phyloP scores from a whole-genome alignment of 2,888 invertebrate genomes.

The Drosophila nigricruria region DNA sequence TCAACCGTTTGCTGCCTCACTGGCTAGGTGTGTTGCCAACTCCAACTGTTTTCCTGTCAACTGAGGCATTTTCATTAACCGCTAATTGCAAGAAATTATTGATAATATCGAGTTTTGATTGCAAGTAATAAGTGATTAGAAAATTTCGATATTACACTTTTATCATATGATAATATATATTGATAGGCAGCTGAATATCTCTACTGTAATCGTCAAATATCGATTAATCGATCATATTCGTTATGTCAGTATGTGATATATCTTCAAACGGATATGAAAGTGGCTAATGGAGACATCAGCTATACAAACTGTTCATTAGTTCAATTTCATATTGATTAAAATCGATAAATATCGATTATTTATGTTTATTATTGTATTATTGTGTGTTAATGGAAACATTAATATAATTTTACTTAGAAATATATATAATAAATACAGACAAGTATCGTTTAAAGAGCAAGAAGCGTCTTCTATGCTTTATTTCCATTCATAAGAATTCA shows the following conservation, averaged over 20 bases:
- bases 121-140: not conserved
- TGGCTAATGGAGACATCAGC: not conserved
- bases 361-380: not conserved
- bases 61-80: slow-evolving; percentile 1
- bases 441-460: not conserved
- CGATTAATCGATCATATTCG: not conserved
- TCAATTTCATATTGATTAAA: not conserved
- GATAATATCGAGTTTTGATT: not conserved
- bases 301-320: not conserved
- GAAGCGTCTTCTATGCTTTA: no score
- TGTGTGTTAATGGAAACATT: not conserved
- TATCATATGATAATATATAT: not conserved
- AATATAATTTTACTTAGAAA: not conserved
- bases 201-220: not conserved
- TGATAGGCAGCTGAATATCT: not conserved
- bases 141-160: not conserved
- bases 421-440: not conserved
- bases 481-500: not conserved
- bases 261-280: not conserved
- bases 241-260: not conserved
- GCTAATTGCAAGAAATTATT: slow-evolving; percentile 8
- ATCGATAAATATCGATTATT: not conserved
- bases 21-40: not conserved
- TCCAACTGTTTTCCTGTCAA: slow-evolving; percentile 18
- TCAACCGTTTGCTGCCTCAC: not conserved